phyloP scores from a whole-genome alignment of 37 sponge, comb jelly and placozoan species.

The Hexactinellida sp. region DNA sequence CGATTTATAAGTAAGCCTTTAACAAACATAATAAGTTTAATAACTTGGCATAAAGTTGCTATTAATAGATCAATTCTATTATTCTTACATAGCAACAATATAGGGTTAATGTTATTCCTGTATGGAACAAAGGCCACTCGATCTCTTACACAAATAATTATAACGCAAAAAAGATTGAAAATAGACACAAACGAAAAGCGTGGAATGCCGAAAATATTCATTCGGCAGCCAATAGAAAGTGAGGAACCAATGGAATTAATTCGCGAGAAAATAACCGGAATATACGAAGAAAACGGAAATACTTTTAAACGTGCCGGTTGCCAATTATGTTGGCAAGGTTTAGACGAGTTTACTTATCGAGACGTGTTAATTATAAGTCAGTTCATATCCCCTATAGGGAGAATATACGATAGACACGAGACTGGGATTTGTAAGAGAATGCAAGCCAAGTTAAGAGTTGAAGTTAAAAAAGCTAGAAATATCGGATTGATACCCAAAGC shows the following conservation, averaged over 20 bases:
- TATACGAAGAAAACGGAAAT: neutral
- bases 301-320: neutral
- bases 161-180: neutral
- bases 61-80: no score
- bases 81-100: no score
- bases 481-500: conserved; percentile 9
- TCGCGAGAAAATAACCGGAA: neutral
- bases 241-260: neutral
- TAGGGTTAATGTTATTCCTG: no score
- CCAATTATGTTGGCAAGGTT: neutral
- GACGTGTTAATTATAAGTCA: conserved; percentile 10
- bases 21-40: no score
- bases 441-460: neutral
- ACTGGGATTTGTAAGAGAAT: neutral
- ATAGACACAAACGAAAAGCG: neutral
- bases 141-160: neutral
- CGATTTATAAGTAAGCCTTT: no score
- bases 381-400: neutral
- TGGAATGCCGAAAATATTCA: neutral
- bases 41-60: no score
- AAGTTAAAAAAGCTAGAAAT: neutral
- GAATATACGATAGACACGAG: neutral
- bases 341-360: neutral
- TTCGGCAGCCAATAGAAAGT: neutral
- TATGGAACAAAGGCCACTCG: no score